Base-by-base conservation (phyloP, 2,113 vertebrate genomes). In the Myiozetetes cayanensis region DNA sequence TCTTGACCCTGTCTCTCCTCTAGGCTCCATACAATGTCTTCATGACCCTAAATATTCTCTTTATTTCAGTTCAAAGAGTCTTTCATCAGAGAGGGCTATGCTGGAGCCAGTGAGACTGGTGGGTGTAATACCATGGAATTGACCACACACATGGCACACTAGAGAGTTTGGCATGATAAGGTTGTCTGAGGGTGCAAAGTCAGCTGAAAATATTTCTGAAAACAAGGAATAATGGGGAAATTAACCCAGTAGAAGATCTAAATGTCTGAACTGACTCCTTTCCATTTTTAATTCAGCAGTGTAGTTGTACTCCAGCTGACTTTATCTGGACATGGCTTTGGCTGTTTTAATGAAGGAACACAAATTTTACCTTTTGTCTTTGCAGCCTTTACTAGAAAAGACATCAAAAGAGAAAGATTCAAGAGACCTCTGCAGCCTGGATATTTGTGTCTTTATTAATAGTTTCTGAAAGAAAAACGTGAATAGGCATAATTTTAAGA, bases 21-120 rank as follows among this genome's bases (percentile, higher is more conserved):
- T 58, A 66, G 72, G 18, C 33, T 66, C 37, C 31, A 27, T 53
- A 58, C 78, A 90, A 83, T 73, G 41, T 92, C 79, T 68, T 79
- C 46, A n/a, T 46, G 78, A 90, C 39, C 62, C 37, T 83, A 83
- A 85, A 90, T 4, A n/a, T 93, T 88, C 85, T 80, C 59, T 94
- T 93, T 92, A 62, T 83, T 93, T 80, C 50, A 46, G 31, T 70
- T 96, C 72, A 85, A 90, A 76, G 67, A 76, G 19, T 41, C 44
- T 79, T 46, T 70, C 12, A 49, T 53, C 25, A 77, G 41, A 70
- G 37, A 61, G 20, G 9, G 12, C 46, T 93, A 30, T 66, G 67
- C 22, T 86, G 75, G 63, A 93, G 55, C n/a, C 75, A 71, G 21
- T 2, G 0, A 74, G 31, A 10, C 46, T 37, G 22, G 14, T 82